Percentiles rank a stretch among this genome's conserved stretches.
Conservation (phyloP, 2,888 invertebrate species). For the Sphinx pinastri region DNA sequence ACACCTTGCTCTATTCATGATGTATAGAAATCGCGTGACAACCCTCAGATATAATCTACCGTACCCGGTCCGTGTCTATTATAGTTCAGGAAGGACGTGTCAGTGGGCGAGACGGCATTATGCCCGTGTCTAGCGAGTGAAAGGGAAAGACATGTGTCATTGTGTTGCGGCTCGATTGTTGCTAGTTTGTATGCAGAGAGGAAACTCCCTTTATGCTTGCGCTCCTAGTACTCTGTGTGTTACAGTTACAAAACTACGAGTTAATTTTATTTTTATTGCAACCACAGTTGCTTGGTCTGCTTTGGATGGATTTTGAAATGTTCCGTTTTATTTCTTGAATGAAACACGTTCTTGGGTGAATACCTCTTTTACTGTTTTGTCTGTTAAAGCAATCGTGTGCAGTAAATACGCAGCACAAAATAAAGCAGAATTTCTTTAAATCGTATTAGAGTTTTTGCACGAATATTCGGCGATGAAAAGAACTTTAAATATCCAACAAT, state of each 20-base stretch:
- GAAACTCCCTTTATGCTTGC: conserved; percentile 63
- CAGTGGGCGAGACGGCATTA: conserved; percentile 72
- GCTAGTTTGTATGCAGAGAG: conserved; percentile 72
- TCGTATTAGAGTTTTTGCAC: too few relatives aligned
- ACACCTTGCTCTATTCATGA: conserved; percentile 52
- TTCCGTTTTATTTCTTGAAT: too few relatives aligned
- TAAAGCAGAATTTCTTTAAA: too few relatives aligned
- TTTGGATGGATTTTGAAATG: neutral
- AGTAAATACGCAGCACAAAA: too few relatives aligned
- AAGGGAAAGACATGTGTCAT: conserved; percentile 70
- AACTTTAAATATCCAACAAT: too few relatives aligned
- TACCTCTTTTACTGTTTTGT: too few relatives aligned
- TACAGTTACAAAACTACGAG: conserved; percentile 30
- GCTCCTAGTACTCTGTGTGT: conserved; percentile 49
- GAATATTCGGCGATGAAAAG: too few relatives aligned
- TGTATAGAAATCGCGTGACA: conserved; percentile 59
- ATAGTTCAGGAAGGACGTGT: conserved; percentile 75
- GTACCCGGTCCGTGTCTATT: conserved; percentile 64
- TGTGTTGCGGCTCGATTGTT: conserved; percentile 74
- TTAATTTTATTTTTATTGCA: conserved; percentile 29
- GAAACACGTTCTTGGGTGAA: too few relatives aligned
- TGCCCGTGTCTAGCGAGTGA: conserved; percentile 64
- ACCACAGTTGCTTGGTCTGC: neutral
- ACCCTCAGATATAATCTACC: conserved; percentile 62
- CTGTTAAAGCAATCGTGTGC: too few relatives aligned